Base-by-base conservation (phyloP, 2,888 invertebrate species). In the Napeogenes inachia region DNA sequence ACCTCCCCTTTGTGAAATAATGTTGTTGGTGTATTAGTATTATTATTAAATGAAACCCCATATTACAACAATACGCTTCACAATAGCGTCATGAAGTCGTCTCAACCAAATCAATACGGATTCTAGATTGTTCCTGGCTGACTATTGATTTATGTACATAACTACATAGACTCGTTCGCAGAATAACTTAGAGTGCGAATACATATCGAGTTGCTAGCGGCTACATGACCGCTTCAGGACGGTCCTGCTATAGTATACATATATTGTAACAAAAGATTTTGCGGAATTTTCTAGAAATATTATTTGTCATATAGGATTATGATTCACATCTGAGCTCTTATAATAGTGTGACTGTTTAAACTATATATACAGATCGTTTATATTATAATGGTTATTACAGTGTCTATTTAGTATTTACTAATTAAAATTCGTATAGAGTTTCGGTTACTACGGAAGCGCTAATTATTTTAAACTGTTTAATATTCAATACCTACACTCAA, bases 101-200 rank as follows among this genome's bases (percentile, higher is more conserved):
- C 50, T 82, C 83, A 80, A 79, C 79, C 82, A 82, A 69, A 88
- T 87, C 87, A 86, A 87, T 87, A 87, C 79, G 80, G 81, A 82
- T 77, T 81, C 85, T 85, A 87, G 86, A 85, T 85, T 84, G 85
- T 77, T 84, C 77, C 77, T 79, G 80, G 78, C 77, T 75, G 77
- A 76, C 68, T 73, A 66, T 64, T 66, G 67, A 69, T 67, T 62
- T 63, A 65, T 47, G 30, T 50, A 30, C 30, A 50, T 30, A 50
- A 47, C 47, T 30, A 50, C 50, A 50, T 50, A 54, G 61, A 58
- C 64, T 54, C 57, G 57, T 58, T 47, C 58, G 50, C 50, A 62
- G 64, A 66, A 66, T 60, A 64, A 58, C 60, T 58, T 61, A 59
- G 59, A 62, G 61, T 56, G 58, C 58, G 58, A 62, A 61, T 65